phyloP scores from a whole-genome alignment of 1,140 invertebrate genomes.

The Gonioctena quinquepunctata region DNA sequence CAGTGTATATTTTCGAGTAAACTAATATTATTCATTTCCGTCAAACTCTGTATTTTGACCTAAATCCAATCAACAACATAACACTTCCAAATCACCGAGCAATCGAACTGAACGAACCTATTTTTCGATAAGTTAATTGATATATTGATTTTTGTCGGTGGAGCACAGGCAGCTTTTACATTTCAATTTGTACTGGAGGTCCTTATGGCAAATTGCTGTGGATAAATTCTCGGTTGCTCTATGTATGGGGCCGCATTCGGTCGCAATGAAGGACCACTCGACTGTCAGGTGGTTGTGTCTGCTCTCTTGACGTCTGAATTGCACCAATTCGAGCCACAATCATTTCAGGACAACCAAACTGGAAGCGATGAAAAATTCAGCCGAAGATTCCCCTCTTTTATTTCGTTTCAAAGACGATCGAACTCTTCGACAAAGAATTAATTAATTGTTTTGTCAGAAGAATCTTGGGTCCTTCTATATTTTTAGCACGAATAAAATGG shows the following conservation, averaged over 20 bases:
- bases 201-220: conserved; percentile 52
- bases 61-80: neutral
- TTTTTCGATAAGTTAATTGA: conserved; percentile 31
- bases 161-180: conserved; percentile 40
- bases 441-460: conserved; percentile 8
- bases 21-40: too few relatives aligned
- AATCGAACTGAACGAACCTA: neutral
- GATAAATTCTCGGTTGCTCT: conserved; percentile 44
- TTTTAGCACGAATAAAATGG: neutral
- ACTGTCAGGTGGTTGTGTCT: conserved; percentile 54
- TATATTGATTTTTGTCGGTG: conserved; percentile 29
- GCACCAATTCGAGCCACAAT: conserved; percentile 50
- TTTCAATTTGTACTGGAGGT: conserved; percentile 51
- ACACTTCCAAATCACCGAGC: neutral
- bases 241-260: conserved; percentile 28
- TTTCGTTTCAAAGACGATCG: conserved; percentile 7
- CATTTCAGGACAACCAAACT: conserved; percentile 17
- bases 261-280: conserved; percentile 49
- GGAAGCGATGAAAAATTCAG: conserved; percentile 18
- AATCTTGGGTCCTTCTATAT: neutral
- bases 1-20: too few relatives aligned
- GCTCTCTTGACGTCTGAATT: conserved; percentile 52
- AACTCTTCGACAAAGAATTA: conserved; percentile 7
- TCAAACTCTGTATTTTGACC: neutral
- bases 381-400: neutral